These are phyloP conservation scores for Elephantulus edwardii DNA, from an alignment of 2,113 vertebrate genomes.

Conservation along the genomic window DNA sequence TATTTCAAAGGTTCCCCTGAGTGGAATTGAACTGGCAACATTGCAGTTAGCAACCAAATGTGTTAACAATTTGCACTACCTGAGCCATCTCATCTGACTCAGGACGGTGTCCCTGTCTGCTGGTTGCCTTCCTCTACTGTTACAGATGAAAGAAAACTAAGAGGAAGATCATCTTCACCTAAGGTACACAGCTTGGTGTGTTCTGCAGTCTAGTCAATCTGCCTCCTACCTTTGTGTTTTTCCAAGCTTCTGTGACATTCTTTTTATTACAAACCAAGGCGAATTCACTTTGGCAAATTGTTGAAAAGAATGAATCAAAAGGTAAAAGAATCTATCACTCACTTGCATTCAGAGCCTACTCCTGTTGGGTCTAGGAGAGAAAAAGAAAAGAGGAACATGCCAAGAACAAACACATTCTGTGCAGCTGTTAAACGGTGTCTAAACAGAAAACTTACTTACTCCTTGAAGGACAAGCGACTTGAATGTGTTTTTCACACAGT, in stretches of 20 bases:
- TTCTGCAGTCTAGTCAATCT: not conserved
- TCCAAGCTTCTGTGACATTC: rapidly evolving
- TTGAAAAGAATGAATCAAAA: not conserved
- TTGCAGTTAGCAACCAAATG: not conserved
- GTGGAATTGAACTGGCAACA: not conserved
- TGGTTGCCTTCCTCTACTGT: not conserved
- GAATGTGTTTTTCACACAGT: not conserved
- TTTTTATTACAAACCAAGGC: not conserved
- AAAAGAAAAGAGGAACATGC: not conserved
- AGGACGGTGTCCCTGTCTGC: not conserved
- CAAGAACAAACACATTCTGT: not conserved
- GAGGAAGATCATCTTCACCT: not conserved
- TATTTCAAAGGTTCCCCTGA: not conserved
- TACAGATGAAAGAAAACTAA: not conserved
- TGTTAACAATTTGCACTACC: not conserved
- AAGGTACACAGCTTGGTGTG: not conserved
- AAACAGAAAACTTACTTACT: not conserved
- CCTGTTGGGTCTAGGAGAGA: not conserved
- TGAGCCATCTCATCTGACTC: not conserved
- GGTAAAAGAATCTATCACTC: not conserved
- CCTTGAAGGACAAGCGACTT: not conserved
- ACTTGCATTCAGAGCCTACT: not conserved
- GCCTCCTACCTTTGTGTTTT: not conserved
- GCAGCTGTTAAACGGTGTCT: not conserved
- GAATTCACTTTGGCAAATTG: not conserved